Percentiles rank a stretch among this genome's conserved stretches.
phyloP scores from a whole-genome alignment of 2,797 vertebrate genomes.

The Danio albolineatus region DNA sequence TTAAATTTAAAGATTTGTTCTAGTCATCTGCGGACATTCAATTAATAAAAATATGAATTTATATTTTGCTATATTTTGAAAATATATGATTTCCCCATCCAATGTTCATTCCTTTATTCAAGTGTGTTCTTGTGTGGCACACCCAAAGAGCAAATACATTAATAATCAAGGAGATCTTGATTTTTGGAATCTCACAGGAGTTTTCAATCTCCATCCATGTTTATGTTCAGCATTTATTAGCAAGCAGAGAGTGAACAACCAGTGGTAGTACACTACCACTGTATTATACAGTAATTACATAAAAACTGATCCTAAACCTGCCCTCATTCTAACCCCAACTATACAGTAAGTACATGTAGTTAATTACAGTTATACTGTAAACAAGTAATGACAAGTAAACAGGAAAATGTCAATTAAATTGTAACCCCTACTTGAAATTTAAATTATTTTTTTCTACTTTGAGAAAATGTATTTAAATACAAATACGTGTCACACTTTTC shows the following conservation, averaged over 20 bases:
- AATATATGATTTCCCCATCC: background rate
- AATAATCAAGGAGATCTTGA: background rate
- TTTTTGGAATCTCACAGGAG: background rate
- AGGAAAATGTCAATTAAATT: too few relatives aligned
- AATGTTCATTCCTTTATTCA: background rate
- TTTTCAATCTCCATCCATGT: background rate
- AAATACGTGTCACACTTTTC: too few relatives aligned
- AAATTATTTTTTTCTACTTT: background rate
- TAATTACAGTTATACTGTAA: too few relatives aligned
- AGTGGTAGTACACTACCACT: background rate
- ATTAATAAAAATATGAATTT: too few relatives aligned
- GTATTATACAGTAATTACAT: conserved; percentile 42
- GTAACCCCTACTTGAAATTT: too few relatives aligned
- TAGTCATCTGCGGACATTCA: too few relatives aligned
- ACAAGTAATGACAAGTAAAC: too few relatives aligned
- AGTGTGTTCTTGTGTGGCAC: background rate
- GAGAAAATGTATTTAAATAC: background rate
- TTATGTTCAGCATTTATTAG: conserved; percentile 6
- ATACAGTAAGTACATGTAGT: too few relatives aligned
- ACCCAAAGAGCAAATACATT: background rate
- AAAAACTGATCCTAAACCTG: too few relatives aligned
- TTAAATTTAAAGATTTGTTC: too few relatives aligned
- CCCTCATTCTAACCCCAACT: too few relatives aligned
- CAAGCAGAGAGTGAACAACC: conserved; percentile 6
- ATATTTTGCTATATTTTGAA: background rate